Base-by-base conservation (phyloP, 2,797 vertebrate species). In the Brotogeris chrysoptera region DNA sequence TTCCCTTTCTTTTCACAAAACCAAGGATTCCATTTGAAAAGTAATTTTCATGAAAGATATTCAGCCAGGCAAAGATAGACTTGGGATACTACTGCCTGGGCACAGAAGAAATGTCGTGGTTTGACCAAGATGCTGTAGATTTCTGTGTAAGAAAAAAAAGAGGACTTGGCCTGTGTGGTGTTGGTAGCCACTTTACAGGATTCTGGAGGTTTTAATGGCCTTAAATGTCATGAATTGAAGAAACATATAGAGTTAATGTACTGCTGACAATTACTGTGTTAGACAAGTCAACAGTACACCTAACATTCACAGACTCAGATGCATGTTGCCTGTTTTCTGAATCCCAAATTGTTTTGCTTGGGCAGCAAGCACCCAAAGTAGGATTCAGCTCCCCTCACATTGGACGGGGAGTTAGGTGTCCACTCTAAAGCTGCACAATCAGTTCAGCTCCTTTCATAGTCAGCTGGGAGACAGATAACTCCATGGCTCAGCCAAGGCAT, bases 1-100 rank as follows among this genome's bases (percentile, higher is more conserved):
- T 86, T 89, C 89, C 61, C 34, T 71, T 89, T 91, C 64, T 84
- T 91, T 91, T 82, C 60, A 89, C 25, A 89, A 92, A 92, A 44
- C 27, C 39, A 70, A 77, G 43, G 16, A 81, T 85, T 93, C 43
- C n/a, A 70, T 82, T 57, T 0, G 5, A 86, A 90, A 93, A 86
- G 30, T 55, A 72, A n/a, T 69, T 93, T 96, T 81, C 32, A 64
- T 9, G 13, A 90, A 92, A 82, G 65, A 68, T 68, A 30, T 81
- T 92, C 66, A 90, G 27, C 41, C 49, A 92, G 63, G 21, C 3
- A 0, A 28, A 53, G 66, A 44, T 3, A 80, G 65, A 77, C 55
- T 55, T 95, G 34, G 36, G 46, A 74, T 86, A 7, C 12, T 79
- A 57, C 32, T 65, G 24, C 44, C 25, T 43, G 39, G 43, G 28